A percentile compares a stretch with the other conserved stretches of the same genome.
Conservation (phyloP, 2,797 vertebrate species). For the Adrianichthys oophorus region DNA sequence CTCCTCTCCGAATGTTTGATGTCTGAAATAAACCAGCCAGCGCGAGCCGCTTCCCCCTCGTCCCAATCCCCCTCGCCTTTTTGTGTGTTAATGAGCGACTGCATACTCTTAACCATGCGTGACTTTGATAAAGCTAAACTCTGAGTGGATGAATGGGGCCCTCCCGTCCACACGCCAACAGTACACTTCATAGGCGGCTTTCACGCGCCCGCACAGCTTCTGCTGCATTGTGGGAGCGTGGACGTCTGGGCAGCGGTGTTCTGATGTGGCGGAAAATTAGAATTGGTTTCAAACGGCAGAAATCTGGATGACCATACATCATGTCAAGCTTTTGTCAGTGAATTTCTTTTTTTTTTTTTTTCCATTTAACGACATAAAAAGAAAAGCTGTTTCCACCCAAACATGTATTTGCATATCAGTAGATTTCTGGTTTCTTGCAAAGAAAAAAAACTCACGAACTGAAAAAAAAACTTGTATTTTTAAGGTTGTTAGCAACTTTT, state of each 20-base stretch:
- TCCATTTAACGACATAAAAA: not conserved
- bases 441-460: slow-evolving; percentile 25
- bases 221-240: slow-evolving; percentile 12
- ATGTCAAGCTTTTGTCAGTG: slow-evolving; percentile 29
- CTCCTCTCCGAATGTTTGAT: slow-evolving; percentile 59
- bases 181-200: slow-evolving; percentile 39
- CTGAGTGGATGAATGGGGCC: slow-evolving; percentile 46
- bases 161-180: slow-evolving; percentile 22
- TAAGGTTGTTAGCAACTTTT: slow-evolving; percentile 9
- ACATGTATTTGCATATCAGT: slow-evolving; percentile 19
- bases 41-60: slow-evolving; percentile 20
- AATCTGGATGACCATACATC: slow-evolving; percentile 39
- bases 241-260: slow-evolving; percentile 39
- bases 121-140: slow-evolving; percentile 65
- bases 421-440: slow-evolving; percentile 13
- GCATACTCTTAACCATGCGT: slow-evolving; percentile 52
- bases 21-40: slow-evolving; percentile 31
- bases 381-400: slow-evolving; percentile 13
- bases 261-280: slow-evolving; percentile 49
- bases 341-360: slow-evolving; percentile 40
- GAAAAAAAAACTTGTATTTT: slow-evolving; percentile 9
- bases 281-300: slow-evolving; percentile 35
- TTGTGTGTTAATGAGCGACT: slow-evolving; percentile 52
- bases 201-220: slow-evolving; percentile 26
- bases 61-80: slow-evolving; percentile 37